Percentiles rank a stretch among this genome's conserved stretches.
Evolutionary conservation across 2,888 invertebrate genomes (phyloP).

Genomic region (Sinotaia quadrata): DNA sequence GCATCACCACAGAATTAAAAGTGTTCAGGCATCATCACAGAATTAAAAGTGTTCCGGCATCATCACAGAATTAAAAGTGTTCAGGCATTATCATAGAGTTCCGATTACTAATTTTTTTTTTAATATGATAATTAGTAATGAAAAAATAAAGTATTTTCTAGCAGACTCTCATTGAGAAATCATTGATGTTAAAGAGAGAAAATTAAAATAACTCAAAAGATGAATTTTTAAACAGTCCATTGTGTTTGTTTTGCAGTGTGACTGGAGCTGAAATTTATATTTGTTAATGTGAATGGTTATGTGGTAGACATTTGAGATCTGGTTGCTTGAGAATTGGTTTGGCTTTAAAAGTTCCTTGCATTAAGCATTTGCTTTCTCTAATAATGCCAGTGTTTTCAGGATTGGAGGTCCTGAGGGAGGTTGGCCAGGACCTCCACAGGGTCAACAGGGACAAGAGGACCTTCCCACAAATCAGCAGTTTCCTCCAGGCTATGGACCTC

Average conservation of each 20-base stretch:
- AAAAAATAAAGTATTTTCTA: too few species aligned
- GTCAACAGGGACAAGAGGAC: slow-evolving; percentile 28
- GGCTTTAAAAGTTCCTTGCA: background rate
- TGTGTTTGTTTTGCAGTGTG: too few species aligned
- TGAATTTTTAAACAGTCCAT: too few species aligned
- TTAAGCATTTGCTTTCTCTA: background rate
- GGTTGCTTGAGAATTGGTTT: background rate
- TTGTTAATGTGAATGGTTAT: background rate
- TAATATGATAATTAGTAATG: too few species aligned
- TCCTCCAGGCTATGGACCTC: slow-evolving; percentile 43
- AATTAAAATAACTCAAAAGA: too few species aligned
- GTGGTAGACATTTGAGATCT: background rate
- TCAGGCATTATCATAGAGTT: too few species aligned
- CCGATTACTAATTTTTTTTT: too few species aligned
- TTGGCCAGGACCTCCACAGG: slow-evolving; percentile 22
- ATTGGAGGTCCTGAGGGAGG: slow-evolving; percentile 34
- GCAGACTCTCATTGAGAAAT: too few species aligned
- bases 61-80: background rate
- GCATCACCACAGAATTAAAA: background rate
- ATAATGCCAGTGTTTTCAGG: slow-evolving; percentile 3
- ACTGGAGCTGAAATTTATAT: background rate
- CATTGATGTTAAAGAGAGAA: too few species aligned
- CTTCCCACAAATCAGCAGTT: slow-evolving; percentile 43
- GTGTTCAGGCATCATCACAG: background rate
- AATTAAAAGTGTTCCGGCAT: background rate